A percentile compares a stretch with the other conserved stretches of the same genome.
phyloP scores from a whole-genome alignment of 2,888 invertebrate species.

The Hesperia comma region DNA sequence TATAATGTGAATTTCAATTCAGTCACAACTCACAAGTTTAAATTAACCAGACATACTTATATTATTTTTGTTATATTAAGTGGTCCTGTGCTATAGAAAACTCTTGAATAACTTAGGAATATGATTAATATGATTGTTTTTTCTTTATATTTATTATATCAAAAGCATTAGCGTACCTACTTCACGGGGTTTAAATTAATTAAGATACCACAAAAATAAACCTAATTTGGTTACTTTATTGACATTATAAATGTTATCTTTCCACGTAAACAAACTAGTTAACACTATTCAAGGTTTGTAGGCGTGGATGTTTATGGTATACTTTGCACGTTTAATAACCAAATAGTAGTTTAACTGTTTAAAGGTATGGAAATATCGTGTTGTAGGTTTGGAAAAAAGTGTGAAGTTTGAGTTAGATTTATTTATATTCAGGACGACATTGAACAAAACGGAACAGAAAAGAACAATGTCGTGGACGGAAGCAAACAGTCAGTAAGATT shows the following conservation, averaged over 20 bases:
- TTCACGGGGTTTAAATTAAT: too few species aligned
- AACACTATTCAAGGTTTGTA: constrained; percentile 12
- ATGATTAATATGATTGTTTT: too few species aligned
- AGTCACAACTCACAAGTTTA: too few species aligned
- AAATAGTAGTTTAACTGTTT: background rate
- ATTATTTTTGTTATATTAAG: too few species aligned
- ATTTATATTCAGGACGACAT: constrained; percentile 6
- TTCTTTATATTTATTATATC: too few species aligned
- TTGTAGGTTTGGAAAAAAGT: background rate
- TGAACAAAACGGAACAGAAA: constrained; percentile 24
- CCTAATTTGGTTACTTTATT: background rate
- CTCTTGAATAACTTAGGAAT: too few species aligned
- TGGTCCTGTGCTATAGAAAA: too few species aligned
- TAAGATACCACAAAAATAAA: too few species aligned
- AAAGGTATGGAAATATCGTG: background rate
- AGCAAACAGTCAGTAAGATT: constrained; percentile 13
- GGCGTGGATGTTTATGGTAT: background rate
- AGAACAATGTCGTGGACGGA: constrained; percentile 29
- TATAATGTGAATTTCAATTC: too few species aligned
- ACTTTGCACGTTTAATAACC: background rate
- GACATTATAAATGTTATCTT: background rate
- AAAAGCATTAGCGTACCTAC: too few species aligned
- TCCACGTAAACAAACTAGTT: background rate
- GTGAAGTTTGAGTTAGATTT: background rate
- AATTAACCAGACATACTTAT: too few species aligned